phyloP scores from a whole-genome alignment of 2,888 invertebrate genomes.

The Campoplex nolae region DNA sequence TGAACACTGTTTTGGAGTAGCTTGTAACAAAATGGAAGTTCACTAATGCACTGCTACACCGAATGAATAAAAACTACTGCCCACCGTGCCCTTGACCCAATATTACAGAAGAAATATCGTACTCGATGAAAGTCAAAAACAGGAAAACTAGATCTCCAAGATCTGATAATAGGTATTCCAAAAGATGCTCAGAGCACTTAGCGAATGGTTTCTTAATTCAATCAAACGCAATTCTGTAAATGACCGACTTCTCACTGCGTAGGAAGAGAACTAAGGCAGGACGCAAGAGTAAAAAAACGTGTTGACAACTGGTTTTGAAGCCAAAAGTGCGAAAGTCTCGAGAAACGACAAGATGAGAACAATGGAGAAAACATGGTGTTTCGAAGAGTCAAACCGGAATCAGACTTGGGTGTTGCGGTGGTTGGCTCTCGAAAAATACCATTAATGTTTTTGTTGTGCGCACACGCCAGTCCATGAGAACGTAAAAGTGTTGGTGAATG shows the following conservation, averaged over 20 bases:
- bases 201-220: conserved; percentile 82
- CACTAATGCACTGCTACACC: neutral
- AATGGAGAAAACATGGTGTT: conserved; percentile 36
- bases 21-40: neutral
- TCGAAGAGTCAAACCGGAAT: conserved; percentile 47
- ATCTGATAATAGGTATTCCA: conserved; percentile 60
- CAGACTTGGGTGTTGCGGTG: conserved; percentile 29
- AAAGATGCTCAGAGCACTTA: conserved; percentile 76
- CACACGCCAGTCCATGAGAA: neutral
- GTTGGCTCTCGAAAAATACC: conserved; percentile 57
- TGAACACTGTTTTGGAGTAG: neutral
- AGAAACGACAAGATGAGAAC: conserved; percentile 23
- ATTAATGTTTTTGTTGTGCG: conserved; percentile 56
- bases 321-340: conserved; percentile 32
- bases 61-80: neutral
- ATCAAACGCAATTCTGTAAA: conserved; percentile 72
- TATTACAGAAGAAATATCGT: neutral
- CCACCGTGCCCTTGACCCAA: neutral
- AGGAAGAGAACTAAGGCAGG: conserved; percentile 40
- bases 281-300: conserved; percentile 63
- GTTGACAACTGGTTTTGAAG: conserved; percentile 72
- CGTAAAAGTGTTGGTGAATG: conserved; percentile 9
- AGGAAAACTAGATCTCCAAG: conserved; percentile 12
- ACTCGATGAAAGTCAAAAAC: neutral
- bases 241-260: conserved; percentile 35